phyloP scores from a whole-genome alignment of 1,140 invertebrate species.

The Drosophila gunungcola region DNA sequence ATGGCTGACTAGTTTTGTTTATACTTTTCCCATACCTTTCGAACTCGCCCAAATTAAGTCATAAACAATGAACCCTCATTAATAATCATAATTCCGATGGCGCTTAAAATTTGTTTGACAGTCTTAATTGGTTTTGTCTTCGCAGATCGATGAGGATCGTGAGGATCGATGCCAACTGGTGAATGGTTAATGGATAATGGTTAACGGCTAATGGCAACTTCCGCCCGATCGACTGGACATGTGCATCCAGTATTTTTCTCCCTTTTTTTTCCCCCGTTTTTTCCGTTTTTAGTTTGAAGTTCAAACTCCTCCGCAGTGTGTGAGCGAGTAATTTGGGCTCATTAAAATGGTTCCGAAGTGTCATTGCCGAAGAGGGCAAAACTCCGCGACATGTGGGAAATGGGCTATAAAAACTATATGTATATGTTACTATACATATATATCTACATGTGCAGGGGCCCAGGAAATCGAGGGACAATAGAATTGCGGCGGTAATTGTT shows the following conservation, averaged over 20 bases:
- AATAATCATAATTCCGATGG: conserved; percentile 48
- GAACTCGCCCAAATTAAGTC: conserved; percentile 16
- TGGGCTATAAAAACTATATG: conserved; percentile 65
- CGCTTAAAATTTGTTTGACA: conserved; percentile 50
- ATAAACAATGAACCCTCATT: conserved; percentile 36
- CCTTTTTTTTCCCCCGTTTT: conserved; percentile 32
- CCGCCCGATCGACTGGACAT: conserved; percentile 44
- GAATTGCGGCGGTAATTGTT: conserved; percentile 82
- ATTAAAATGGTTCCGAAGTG: conserved; percentile 77
- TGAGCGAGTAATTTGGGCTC: conserved; percentile 69
- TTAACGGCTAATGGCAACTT: conserved; percentile 49
- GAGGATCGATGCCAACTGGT: conserved; percentile 40
- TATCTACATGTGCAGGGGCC: conserved; percentile 18
- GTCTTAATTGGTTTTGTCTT: conserved; percentile 34
- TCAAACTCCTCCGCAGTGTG: conserved; percentile 38
- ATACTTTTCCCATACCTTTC: background rate
- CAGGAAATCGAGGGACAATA: conserved; percentile 82
- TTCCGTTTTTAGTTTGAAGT: conserved; percentile 24
- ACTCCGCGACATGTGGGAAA: conserved; percentile 72
- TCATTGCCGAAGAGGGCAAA: conserved; percentile 25
- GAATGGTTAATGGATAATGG: conserved; percentile 45
- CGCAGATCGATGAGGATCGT: conserved; percentile 23
- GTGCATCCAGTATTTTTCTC: conserved; percentile 37
- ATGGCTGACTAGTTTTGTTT: background rate
- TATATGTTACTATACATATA: too few species aligned